phyloP scores from a whole-genome alignment of 2,888 invertebrate species.

The Nudaria mundana region DNA sequence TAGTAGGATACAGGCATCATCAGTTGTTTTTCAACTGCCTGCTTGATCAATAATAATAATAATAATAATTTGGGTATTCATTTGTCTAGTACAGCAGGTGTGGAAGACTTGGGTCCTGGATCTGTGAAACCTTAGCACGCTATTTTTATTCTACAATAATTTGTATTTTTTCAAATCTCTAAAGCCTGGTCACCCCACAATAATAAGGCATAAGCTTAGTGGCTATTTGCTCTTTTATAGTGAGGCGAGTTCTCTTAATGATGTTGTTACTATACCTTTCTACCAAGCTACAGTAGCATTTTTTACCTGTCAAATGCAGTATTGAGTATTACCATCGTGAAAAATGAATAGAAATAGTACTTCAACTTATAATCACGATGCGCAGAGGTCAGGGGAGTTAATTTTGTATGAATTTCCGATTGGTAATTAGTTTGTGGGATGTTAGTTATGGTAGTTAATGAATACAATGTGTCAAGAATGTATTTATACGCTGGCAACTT shows the following conservation, averaged over 20 bases:
- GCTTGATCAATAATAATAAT: too few relatives aligned
- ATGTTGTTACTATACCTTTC: slow-evolving; percentile 50
- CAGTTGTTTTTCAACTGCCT: too few relatives aligned
- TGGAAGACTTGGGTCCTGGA: too few relatives aligned
- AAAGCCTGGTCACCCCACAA: slow-evolving; percentile 34
- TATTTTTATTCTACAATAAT: too few relatives aligned
- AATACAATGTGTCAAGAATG: neutral
- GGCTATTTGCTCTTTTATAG: slow-evolving; percentile 61
- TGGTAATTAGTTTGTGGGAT: slow-evolving; percentile 3
- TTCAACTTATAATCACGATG: slow-evolving; percentile 3
- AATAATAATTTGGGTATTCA: too few relatives aligned
- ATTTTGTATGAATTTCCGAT: slow-evolving; percentile 2
- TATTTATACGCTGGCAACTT: neutral
- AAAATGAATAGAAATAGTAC: slow-evolving; percentile 19
- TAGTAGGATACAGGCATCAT: too few relatives aligned
- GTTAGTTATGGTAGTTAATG: neutral
- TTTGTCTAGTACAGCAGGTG: too few relatives aligned
- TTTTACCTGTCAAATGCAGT: slow-evolving; percentile 57
- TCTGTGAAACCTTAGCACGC: too few relatives aligned
- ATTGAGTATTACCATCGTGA: slow-evolving; percentile 21
- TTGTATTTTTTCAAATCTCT: too few relatives aligned
- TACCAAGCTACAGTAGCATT: slow-evolving; percentile 56
- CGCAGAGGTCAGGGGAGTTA: slow-evolving; percentile 5
- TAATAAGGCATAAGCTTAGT: slow-evolving; percentile 65
- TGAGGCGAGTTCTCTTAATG: slow-evolving; percentile 55